phyloP scores from a whole-genome alignment of 1,140 invertebrate genomes.

The Drosophila ficusphila region DNA sequence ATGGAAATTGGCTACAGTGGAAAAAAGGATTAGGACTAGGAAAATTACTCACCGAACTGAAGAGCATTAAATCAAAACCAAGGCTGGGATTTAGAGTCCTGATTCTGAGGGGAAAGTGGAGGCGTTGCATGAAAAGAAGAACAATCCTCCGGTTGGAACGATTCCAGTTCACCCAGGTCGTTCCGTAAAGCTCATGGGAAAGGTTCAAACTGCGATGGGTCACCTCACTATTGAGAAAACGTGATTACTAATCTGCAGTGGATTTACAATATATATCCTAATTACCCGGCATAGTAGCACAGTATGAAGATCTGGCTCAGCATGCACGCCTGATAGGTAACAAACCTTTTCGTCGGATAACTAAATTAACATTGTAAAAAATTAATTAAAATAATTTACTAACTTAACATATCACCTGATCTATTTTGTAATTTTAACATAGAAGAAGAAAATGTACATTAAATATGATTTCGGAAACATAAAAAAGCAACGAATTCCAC shows the following conservation, averaged over 20 bases:
- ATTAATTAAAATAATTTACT: neutral
- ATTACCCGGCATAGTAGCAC: conserved; percentile 72
- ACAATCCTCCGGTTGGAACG: conserved; percentile 47
- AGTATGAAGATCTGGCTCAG: conserved; percentile 69
- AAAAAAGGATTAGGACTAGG: neutral
- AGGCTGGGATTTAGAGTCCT: conserved; percentile 64
- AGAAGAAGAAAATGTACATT: no score
- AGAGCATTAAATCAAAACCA: conserved; percentile 58
- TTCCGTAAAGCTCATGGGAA: conserved; percentile 57
- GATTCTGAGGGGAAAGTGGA: conserved; percentile 55
- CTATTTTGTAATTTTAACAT: no score
- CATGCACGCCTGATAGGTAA: conserved; percentile 69
- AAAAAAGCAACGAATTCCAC: no score
- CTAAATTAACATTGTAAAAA: conserved; percentile 23
- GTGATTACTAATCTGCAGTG: no score
- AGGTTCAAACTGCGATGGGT: conserved; percentile 53
- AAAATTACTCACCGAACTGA: conserved; percentile 48
- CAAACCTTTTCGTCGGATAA: conserved; percentile 48
- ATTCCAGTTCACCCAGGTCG: conserved; percentile 60
- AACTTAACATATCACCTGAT: no score
- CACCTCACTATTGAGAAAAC: conserved; percentile 42
- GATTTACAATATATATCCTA: neutral
- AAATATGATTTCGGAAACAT: no score
- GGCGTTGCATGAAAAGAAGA: conserved; percentile 66
- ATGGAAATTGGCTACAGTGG: conserved; percentile 40